Base-by-base conservation (phyloP, 2,797 vertebrate genomes). In the Manis crassicaudata region DNA sequence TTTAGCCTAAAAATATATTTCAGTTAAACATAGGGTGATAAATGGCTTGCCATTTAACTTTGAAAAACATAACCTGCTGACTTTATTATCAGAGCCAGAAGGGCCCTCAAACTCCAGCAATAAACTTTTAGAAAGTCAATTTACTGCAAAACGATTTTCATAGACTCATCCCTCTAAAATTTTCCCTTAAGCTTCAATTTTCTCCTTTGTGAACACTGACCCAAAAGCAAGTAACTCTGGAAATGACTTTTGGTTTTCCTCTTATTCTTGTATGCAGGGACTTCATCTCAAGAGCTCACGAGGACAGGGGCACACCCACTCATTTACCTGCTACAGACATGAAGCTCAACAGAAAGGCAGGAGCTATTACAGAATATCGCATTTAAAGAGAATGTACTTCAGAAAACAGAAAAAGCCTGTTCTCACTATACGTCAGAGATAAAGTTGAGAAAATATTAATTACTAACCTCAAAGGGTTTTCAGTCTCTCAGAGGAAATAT, bases 171-270 rank as follows among this genome's bases (percentile, higher is more conserved):
- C 76, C 87, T 93, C 81, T 96, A 79, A 96, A 86, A 92, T 75
- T 73, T 88, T 89, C 90, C 81, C 90, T 56, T 54, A 70, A 77
- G 88, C 95, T 94, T 97, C 92, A 95, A 94, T 96, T 97, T 97
- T 97, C 82, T 97, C 90, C 95, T 96, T 90, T 90, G 93, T 96
- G 93, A 96, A 92, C 95, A 97, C 82, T 95, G 95, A 95, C 92
- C 95, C 60, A 97, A 96, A 92, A 92, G 97, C 95, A 90, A 96
- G 88, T 85, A 72, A 89, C 79, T 95, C 90, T 95, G 58, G 88
- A 97, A 97, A 96, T 90, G 68, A 96, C 92, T 96, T 97, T 76
- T 27, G 35, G 77, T 96, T 86, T 76, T 80, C 84, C 63, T 89
- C 80, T 83, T 65, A 2, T 79, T 92, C 60, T 91, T 82, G 89